Evolutionary conservation across 1,140 invertebrate species (phyloP).

Genomic region (Physella acuta): DNA sequence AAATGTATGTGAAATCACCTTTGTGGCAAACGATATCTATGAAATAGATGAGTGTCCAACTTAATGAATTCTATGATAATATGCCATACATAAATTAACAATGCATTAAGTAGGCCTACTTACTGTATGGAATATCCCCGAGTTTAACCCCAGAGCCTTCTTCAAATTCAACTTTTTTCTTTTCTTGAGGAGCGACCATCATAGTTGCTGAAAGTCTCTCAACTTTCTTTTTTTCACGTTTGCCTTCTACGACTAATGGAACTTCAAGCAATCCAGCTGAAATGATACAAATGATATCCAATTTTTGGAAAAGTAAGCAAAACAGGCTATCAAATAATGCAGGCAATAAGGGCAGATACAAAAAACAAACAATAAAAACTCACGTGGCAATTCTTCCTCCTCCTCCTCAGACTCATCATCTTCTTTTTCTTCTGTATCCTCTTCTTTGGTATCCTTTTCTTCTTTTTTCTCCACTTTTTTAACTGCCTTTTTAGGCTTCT

Average conservation of each 20-base stretch:
- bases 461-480: conserved; percentile 21
- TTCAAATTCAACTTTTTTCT: conserved; percentile 52
- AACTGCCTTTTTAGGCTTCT: conserved; percentile 24
- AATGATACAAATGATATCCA: background rate
- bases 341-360: background rate
- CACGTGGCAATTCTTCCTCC: conserved; percentile 39
- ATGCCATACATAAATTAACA: conserved; percentile 3
- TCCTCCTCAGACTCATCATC: conserved; percentile 33
- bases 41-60: too few relatives aligned
- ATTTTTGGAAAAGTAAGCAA: background rate
- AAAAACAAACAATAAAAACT: conserved; percentile 2
- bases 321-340: background rate
- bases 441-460: conserved; percentile 27
- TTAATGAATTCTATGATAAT: background rate
- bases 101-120: conserved; percentile 44
- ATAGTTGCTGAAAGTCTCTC: conserved; percentile 54
- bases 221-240: conserved; percentile 58
- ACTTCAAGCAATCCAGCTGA: conserved; percentile 54
- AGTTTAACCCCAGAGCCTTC: conserved; percentile 56
- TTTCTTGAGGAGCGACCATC: conserved; percentile 33
- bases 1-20: too few relatives aligned
- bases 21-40: too few relatives aligned
- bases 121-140: conserved; percentile 53
- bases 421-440: conserved; percentile 27
- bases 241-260: conserved; percentile 52